Percentiles rank a stretch among this genome's conserved stretches.
These are phyloP conservation scores for Gymnogyps californianus DNA, from an alignment of 2,113 vertebrate species.

Conservation along the genomic window DNA sequence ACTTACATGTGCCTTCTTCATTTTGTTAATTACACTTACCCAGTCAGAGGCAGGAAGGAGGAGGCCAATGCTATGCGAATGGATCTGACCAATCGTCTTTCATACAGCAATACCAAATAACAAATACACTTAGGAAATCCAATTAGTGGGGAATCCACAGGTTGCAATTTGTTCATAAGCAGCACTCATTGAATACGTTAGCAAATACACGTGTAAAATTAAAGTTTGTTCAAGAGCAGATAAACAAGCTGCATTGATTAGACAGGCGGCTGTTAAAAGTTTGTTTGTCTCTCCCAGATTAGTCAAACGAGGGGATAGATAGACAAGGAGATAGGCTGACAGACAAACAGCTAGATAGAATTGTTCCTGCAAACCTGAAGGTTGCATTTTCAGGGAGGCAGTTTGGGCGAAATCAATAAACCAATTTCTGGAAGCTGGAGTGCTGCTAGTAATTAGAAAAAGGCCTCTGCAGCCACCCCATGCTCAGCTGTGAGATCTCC, in stretches of 20 bases:
- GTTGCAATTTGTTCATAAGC: neutral
- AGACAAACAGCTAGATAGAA: slow-evolving; percentile 34
- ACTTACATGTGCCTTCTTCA: neutral
- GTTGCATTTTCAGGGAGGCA: slow-evolving; percentile 26
- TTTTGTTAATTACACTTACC: neutral
- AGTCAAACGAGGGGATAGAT: neutral
- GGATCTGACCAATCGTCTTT: neutral
- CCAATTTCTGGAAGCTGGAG: slow-evolving; percentile 43
- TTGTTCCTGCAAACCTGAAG: slow-evolving; percentile 1
- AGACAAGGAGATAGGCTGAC: slow-evolving; percentile 33
- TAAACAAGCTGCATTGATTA: slow-evolving; percentile 6
- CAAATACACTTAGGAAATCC: neutral
- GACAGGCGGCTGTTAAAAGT: neutral
- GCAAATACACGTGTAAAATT: slow-evolving; percentile 6
- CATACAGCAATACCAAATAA: neutral
- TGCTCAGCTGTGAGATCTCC: slow-evolving; percentile 36
- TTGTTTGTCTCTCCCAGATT: neutral
- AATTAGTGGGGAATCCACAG: neutral
- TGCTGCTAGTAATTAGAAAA: slow-evolving; percentile 36
- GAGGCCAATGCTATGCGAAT: neutral
- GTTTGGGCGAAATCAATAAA: slow-evolving; percentile 56
- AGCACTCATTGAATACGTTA: neutral
- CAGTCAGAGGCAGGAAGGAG: neutral
- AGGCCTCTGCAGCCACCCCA: slow-evolving; percentile 24
- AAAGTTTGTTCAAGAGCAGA: neutral